These are phyloP conservation scores for Anorthoa munda DNA, from an alignment of 2,888 invertebrate species.

Conservation along the genomic window DNA sequence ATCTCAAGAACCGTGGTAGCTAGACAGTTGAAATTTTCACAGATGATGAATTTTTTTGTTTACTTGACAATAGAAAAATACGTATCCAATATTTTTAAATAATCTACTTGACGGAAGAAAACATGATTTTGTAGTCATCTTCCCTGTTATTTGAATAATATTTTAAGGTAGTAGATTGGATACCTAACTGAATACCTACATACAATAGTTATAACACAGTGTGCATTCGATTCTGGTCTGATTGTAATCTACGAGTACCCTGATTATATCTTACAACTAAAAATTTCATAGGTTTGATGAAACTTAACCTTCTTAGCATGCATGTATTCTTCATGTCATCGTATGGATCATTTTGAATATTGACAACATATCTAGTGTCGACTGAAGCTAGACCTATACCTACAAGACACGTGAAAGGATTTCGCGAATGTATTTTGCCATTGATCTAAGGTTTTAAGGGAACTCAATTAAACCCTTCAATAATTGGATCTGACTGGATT, in stretches of 20 bases:
- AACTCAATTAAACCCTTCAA: slow-evolving; percentile 53
- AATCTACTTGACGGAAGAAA: too few species aligned
- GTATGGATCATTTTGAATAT: neutral
- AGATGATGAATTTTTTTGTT: too few species aligned
- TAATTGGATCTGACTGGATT: slow-evolving; percentile 36
- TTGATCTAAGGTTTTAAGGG: slow-evolving; percentile 58
- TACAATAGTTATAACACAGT: neutral
- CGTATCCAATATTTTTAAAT: too few species aligned
- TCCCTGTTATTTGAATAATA: slow-evolving; percentile 19
- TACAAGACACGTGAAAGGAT: slow-evolving; percentile 24
- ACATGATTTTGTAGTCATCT: too few species aligned
- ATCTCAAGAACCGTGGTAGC: too few species aligned
- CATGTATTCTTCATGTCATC: neutral
- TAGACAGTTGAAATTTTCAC: too few species aligned
- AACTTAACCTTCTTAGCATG: neutral
- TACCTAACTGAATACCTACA: neutral
- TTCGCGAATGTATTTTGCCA: slow-evolving; percentile 18
- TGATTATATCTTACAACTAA: neutral
- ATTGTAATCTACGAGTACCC: neutral
- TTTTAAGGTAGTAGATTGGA: neutral
- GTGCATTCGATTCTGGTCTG: neutral
- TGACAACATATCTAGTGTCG: neutral
- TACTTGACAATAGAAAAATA: too few species aligned
- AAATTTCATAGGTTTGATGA: neutral
- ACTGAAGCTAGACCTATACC: neutral